These are phyloP conservation scores for Protula sp. DNA, from an alignment of 2,888 invertebrate species.

Conservation along the genomic window DNA sequence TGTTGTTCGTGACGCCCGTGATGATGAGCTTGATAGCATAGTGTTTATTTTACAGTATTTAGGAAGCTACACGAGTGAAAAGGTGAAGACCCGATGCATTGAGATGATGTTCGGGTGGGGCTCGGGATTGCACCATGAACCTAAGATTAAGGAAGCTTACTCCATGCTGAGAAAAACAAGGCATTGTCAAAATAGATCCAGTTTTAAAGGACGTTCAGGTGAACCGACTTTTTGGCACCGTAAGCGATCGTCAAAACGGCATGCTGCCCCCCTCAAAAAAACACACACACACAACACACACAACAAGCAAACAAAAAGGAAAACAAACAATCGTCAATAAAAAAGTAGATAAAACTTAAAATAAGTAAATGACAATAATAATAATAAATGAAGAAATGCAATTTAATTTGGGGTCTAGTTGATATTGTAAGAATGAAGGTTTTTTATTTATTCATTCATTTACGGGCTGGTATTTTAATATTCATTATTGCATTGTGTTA, in stretches of 20 bases:
- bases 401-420: not conserved
- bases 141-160: constrained; percentile 88
- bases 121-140: constrained; percentile 54
- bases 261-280: too few species aligned
- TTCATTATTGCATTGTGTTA: not conserved
- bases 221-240: too few species aligned
- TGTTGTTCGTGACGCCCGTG: too few species aligned
- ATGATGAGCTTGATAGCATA: too few species aligned
- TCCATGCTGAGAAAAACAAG: constrained; percentile 89
- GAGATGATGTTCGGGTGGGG: constrained; percentile 69
- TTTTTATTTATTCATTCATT: not conserved
- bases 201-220: too few species aligned
- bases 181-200: constrained; percentile 67
- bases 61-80: constrained; percentile 74
- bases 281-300: too few species aligned
- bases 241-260: too few species aligned
- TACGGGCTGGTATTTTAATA: not conserved
- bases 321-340: too few species aligned
- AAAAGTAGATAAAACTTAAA: too few species aligned
- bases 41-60: constrained; percentile 63
- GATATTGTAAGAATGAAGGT: not conserved
- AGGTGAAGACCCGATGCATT: constrained; percentile 76
- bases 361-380: not conserved
- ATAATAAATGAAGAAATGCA: not conserved
- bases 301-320: too few species aligned